Evolutionary conservation across 1,140 invertebrate species (phyloP).

Genomic region (Plodia interpunctella): DNA sequence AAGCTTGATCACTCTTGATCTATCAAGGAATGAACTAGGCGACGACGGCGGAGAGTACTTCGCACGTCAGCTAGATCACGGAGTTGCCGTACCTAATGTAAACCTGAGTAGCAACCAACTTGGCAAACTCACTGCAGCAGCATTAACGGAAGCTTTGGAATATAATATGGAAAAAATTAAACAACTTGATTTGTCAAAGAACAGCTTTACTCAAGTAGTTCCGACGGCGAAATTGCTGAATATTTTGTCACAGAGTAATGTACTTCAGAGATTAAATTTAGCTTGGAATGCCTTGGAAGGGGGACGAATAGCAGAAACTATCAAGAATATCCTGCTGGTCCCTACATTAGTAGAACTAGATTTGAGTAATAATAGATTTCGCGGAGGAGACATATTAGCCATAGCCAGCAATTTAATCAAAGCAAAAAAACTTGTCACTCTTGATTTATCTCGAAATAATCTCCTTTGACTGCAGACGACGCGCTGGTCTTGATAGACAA

Average conservation of each 20-base stretch:
- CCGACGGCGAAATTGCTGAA: slow-evolving; percentile 29
- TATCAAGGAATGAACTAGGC: slow-evolving; percentile 48
- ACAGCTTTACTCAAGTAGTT: slow-evolving; percentile 48
- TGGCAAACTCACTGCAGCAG: slow-evolving; percentile 34
- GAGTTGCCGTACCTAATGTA: slow-evolving; percentile 10
- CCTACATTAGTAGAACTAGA: slow-evolving; percentile 32
- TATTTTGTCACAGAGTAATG: slow-evolving; percentile 27
- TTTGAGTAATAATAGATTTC: slow-evolving; percentile 44
- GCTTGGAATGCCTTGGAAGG: slow-evolving; percentile 45
- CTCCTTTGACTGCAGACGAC: slow-evolving; percentile 50
- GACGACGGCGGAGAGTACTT: slow-evolving; percentile 44
- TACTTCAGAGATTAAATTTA: slow-evolving; percentile 41
- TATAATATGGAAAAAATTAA: slow-evolving; percentile 48
- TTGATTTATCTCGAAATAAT: slow-evolving; percentile 69
- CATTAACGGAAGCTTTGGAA: slow-evolving; percentile 47
- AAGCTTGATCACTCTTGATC: slow-evolving; percentile 34
- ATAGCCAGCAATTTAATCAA: slow-evolving; percentile 26
- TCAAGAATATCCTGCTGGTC: slow-evolving; percentile 30
- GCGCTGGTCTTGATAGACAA: slow-evolving; percentile 30
- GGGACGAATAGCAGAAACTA: slow-evolving; percentile 24
- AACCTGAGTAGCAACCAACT: slow-evolving; percentile 60
- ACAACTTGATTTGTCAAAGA: slow-evolving; percentile 68
- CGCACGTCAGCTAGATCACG: slow-evolving; percentile 28
- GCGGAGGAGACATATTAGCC: slow-evolving; percentile 24
- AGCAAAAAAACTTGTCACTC: slow-evolving; percentile 39